Conservation (phyloP, 1,140 invertebrate genomes). For the Drosophila rhopaloa region DNA sequence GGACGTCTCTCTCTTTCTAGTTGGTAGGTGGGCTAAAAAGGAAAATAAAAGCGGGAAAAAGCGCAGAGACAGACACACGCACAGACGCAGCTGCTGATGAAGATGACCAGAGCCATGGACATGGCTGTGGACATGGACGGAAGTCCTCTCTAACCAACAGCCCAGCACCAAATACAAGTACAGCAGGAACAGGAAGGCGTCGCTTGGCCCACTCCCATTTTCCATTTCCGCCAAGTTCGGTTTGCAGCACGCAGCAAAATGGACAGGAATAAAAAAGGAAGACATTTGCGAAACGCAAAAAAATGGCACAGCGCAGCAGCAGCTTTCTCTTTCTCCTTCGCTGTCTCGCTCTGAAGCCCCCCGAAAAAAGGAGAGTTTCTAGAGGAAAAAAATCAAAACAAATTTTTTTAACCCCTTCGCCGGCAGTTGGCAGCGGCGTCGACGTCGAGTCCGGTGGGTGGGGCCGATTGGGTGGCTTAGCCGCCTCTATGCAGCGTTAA, state of each 20-base stretch:
- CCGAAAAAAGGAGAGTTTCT: constrained; percentile 57
- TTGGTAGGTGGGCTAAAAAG: constrained; percentile 74
- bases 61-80: constrained; percentile 38
- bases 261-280: constrained; percentile 58
- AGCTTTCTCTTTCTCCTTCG: constrained; percentile 31
- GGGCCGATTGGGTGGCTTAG: constrained; percentile 51
- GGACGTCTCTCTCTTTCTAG: constrained; percentile 30
- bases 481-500: constrained; percentile 61
- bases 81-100: constrained; percentile 72
- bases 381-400: constrained; percentile 78
- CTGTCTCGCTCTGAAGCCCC: constrained; percentile 23
- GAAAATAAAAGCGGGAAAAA: constrained; percentile 37
- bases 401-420: constrained; percentile 79
- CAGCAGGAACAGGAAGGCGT: constrained; percentile 57
- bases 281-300: constrained; percentile 63
- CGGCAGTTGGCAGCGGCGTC: constrained; percentile 29
- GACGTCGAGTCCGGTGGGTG: constrained; percentile 26
- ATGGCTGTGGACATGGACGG: constrained; percentile 64
- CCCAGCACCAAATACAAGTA: constrained; percentile 39
- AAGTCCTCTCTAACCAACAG: constrained; percentile 78
- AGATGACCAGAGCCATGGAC: constrained; percentile 69
- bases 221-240: constrained; percentile 46
- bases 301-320: constrained; percentile 67
- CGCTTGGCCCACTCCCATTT: constrained; percentile 51
- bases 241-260: constrained; percentile 74